These are phyloP conservation scores for Vultur gryphus DNA, from an alignment of 2,797 vertebrate genomes.

Conservation along the genomic window DNA sequence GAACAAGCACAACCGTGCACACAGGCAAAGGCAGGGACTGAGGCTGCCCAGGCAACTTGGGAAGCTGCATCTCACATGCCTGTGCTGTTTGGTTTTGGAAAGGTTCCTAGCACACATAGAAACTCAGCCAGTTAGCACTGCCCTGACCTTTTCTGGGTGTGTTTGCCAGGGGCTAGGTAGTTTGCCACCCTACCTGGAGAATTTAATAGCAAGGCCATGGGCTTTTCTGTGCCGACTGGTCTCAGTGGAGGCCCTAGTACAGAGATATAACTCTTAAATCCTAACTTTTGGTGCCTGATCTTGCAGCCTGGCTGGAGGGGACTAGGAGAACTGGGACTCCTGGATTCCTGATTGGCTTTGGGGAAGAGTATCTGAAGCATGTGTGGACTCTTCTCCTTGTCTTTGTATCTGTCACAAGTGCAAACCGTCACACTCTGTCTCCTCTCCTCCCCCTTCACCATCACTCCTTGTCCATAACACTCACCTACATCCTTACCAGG, in stretches of 20 bases:
- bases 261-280: not conserved
- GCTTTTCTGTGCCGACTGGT: rapidly evolving
- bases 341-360: not conserved
- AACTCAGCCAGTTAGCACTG: not conserved
- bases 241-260: not conserved
- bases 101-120: not conserved
- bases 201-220: not conserved
- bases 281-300: not conserved
- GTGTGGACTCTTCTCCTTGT: not conserved
- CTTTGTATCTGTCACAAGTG: not conserved
- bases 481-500: not conserved
- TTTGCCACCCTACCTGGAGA: not conserved
- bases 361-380: not conserved
- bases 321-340: not conserved
- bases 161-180: not conserved
- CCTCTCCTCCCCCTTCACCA: not conserved
- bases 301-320: rapidly evolving
- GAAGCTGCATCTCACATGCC: not conserved
- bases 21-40: not conserved
- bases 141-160: not conserved
- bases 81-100: not conserved
- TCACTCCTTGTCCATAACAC: not conserved
- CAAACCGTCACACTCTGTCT: not conserved
- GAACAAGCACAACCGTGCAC: not conserved
- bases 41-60: not conserved